Conservation (phyloP, 2,888 invertebrate species). For the Chouioia cunea region DNA sequence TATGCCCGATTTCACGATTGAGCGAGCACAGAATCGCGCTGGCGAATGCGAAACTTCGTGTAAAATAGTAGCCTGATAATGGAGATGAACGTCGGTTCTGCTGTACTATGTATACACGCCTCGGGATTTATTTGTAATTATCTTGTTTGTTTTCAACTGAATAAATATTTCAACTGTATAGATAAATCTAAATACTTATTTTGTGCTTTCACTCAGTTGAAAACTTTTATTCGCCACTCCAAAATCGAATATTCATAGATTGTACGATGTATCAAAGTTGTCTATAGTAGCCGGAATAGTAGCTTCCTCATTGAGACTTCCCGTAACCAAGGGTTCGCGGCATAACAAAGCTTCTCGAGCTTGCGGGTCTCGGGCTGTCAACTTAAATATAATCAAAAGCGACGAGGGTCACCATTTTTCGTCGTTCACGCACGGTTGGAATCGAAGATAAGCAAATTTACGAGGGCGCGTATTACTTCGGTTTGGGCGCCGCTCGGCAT, state of each 20-base stretch:
- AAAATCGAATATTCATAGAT: slow-evolving; percentile 17
- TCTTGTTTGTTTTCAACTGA: no score
- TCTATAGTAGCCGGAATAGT: neutral
- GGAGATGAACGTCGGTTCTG: neutral
- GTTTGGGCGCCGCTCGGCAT: neutral
- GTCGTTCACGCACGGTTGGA: neutral
- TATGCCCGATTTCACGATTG: slow-evolving; percentile 43
- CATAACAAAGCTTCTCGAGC: no score
- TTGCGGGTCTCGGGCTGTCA: no score
- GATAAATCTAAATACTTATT: no score
- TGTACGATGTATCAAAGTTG: slow-evolving; percentile 1
- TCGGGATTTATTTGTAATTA: no score
- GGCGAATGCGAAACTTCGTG: slow-evolving; percentile 30
- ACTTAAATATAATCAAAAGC: neutral
- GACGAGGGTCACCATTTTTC: neutral
- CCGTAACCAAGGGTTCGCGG: no score
- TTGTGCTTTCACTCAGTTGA: no score
- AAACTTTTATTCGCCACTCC: neutral
- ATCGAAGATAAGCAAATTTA: slow-evolving; percentile 44
- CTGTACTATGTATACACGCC: no score
- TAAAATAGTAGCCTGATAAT: slow-evolving; percentile 33
- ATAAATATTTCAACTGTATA: no score
- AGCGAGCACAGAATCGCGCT: slow-evolving; percentile 27
- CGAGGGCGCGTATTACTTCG: neutral
- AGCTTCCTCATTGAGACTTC: no score